Base-by-base conservation (phyloP, 2,888 invertebrate genomes). In the Amblyteles armatorius region DNA sequence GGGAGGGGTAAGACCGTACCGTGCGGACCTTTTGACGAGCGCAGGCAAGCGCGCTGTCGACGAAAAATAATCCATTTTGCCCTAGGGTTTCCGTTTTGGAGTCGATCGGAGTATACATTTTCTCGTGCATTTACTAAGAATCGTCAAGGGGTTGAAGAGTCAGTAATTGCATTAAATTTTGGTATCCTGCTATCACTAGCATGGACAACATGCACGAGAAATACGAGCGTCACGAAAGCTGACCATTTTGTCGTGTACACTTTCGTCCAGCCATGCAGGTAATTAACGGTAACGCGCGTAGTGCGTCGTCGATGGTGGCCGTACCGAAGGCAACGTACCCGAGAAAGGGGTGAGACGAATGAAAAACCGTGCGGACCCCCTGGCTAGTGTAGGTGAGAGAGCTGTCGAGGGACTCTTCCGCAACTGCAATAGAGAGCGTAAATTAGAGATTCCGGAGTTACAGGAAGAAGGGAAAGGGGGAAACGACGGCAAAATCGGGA, bases 251-350 rank as follows among this genome's bases (percentile, higher is more conserved):
- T 11, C 57, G 13, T 40, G 6, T 22, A 79, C 57, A 74, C 65
- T 76, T 79, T 72, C 71, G 65, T 86, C 83, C 89, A 88, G 85
- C 84, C 86, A 87, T 88, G 57, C 87, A 83, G 87, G 87, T 90
- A 90, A 90, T 90, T 90, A 89, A 84, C 77, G 87, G 79, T 82
- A 33, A 3, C 63, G 80, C 88, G 88, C 87, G 88, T 86, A 89
- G 88, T 87, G 87, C 83, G 82, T 79, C 82, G 85, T 71, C 82
- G 81, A 9, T 33, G 52, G 52, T 1, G n/a, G 13, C 68, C 13
- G 26, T 26, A 26, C 26, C 26, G 26, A 26, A 26, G 40, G 40
- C 57, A 36, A 40, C 26, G 16, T 4, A 57, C 26, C 6, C 52
- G 52, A 63, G 63, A 68, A 63, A 19, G 36, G 73, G 60, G 36